Evolutionary conservation across 1,140 invertebrate genomes (phyloP).

Genomic region (Drosophila serrata): DNA sequence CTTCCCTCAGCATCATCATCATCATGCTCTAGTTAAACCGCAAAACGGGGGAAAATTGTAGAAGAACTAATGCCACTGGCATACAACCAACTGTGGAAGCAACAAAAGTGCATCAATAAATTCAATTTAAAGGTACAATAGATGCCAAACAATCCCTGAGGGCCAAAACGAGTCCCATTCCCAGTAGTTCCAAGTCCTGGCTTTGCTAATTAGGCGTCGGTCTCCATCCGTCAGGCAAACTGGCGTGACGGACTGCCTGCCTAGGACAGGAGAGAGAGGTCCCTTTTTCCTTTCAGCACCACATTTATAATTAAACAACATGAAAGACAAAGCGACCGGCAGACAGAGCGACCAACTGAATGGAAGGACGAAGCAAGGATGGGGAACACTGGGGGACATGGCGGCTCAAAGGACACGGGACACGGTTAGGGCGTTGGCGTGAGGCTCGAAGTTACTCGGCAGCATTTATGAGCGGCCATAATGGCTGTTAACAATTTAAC

Average conservation of each 20-base stretch:
- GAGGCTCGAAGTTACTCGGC: constrained; percentile 72
- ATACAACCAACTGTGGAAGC: constrained; percentile 37
- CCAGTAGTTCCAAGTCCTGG: constrained; percentile 38
- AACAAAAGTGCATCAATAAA: constrained; percentile 77
- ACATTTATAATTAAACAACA: constrained; percentile 84
- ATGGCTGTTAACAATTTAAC: constrained; percentile 84
- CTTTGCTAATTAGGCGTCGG: constrained; percentile 74
- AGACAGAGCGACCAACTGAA: constrained; percentile 14
- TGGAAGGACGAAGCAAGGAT: neutral
- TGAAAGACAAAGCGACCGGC: constrained; percentile 74
- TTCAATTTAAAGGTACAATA: constrained; percentile 64
- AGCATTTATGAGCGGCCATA: constrained; percentile 81
- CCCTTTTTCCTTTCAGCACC: constrained; percentile 74
- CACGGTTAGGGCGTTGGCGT: constrained; percentile 3
- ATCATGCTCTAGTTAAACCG: constrained; percentile 40
- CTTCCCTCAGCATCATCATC: constrained; percentile 13
- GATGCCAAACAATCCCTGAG: constrained; percentile 39
- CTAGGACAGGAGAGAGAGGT: constrained; percentile 4
- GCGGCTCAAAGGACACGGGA: constrained; percentile 7
- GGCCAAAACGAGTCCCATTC: constrained; percentile 34
- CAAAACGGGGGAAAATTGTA: neutral
- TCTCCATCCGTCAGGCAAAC: constrained; percentile 69
- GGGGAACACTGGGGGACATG: neutral
- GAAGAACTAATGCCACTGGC: constrained; percentile 11
- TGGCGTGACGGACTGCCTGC: constrained; percentile 25